phyloP scores from a whole-genome alignment of 2,797 vertebrate species.

The Urosaurus nigricauda region DNA sequence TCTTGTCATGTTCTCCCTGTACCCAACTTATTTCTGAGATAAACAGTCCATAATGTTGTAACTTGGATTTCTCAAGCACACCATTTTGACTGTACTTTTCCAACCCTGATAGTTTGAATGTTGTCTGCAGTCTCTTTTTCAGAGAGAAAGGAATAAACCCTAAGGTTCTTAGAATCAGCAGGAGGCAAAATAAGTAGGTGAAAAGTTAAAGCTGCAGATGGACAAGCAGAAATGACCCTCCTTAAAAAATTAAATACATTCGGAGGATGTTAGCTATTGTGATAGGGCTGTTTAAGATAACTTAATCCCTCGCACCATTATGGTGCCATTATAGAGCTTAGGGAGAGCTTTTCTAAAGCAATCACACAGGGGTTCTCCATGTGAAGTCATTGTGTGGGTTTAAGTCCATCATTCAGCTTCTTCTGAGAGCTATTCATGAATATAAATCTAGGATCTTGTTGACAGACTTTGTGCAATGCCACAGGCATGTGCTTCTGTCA shows the following conservation, averaged over 20 bases:
- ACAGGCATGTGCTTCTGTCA: not conserved
- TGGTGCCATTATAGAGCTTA: not conserved
- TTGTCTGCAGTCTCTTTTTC: not conserved
- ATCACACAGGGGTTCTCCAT: not conserved
- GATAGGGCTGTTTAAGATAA: not conserved
- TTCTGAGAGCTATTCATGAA: not conserved
- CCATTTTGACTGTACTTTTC: not conserved
- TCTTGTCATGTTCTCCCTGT: not conserved
- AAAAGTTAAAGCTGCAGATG: not conserved
- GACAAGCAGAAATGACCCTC: not conserved
- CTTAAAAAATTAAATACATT: not conserved
- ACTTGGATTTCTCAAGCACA: not conserved
- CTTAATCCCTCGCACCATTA: not conserved
- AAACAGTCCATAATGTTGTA: not conserved
- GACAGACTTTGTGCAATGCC: not conserved
- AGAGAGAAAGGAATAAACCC: not conserved
- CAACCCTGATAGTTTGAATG: not conserved
- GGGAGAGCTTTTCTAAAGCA: not conserved
- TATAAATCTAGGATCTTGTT: not conserved
- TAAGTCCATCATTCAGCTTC: not conserved
- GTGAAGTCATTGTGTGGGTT: not conserved
- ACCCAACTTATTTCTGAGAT: not conserved
- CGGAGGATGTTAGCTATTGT: not conserved
- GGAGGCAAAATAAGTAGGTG: not conserved
- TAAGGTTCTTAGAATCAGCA: not conserved